phyloP scores from a whole-genome alignment of 2,888 invertebrate genomes.

The Quadroppia sp. region DNA sequence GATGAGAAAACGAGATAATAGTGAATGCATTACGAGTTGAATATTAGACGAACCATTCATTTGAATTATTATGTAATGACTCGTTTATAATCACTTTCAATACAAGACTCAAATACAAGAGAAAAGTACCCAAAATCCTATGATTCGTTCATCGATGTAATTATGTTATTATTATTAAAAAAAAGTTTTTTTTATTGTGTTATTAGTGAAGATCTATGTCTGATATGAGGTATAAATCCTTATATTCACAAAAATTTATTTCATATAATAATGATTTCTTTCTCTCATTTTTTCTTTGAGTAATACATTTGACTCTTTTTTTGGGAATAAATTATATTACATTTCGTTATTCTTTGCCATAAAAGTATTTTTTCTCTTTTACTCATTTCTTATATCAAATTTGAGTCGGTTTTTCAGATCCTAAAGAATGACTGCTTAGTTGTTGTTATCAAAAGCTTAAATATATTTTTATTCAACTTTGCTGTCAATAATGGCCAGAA shows the following conservation, averaged over 20 bases:
- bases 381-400: background rate
- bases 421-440: no score
- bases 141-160: background rate
- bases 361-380: no score
- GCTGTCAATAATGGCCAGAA: background rate
- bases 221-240: no score
- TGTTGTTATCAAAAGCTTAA: background rate
- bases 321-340: background rate
- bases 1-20: slow-evolving; percentile 1
- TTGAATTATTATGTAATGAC: slow-evolving; percentile 7
- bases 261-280: no score
- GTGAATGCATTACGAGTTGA: background rate
- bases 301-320: background rate
- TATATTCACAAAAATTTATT: no score
- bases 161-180: no score
- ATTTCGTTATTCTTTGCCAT: background rate
- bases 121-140: no score
- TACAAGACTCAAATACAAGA: background rate
- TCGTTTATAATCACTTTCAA: slow-evolving; percentile 9
- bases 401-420: no score
- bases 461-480: background rate
- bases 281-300: no score
- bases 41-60: background rate
- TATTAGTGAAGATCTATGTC: no score
- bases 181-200: no score